These are phyloP conservation scores for Lydus trimaculatus DNA, from an alignment of 2,888 invertebrate genomes.

Conservation along the genomic window DNA sequence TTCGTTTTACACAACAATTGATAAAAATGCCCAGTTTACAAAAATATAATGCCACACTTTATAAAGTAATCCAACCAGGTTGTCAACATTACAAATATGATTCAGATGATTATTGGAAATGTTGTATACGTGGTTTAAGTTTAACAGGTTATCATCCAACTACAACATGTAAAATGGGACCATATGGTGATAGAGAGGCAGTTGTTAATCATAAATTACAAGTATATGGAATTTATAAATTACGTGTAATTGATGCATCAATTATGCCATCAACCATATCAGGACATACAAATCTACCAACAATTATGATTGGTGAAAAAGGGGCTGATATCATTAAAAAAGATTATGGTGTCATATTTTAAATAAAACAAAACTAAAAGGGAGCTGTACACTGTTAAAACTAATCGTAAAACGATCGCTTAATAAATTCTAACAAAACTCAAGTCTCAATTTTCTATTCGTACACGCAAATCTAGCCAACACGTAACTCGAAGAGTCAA, in stretches of 20 bases:
- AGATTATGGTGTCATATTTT: constrained; percentile 48
- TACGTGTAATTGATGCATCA: constrained; percentile 74
- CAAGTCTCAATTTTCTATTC: too few species aligned
- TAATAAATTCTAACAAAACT: too few species aligned
- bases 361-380: too few species aligned
- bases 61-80: constrained; percentile 61
- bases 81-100: constrained; percentile 64
- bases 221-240: constrained; percentile 67
- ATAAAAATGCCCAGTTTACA: constrained; percentile 61
- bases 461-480: too few species aligned
- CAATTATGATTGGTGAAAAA: constrained; percentile 77
- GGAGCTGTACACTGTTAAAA: too few species aligned
- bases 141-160: constrained; percentile 48
- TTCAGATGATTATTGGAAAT: constrained; percentile 76
- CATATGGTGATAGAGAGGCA: not conserved
- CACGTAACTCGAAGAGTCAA: too few species aligned
- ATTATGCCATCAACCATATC: constrained; percentile 70
- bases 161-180: constrained; percentile 64
- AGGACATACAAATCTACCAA: constrained; percentile 73
- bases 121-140: constrained; percentile 62
- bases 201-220: constrained; percentile 66
- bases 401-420: too few species aligned
- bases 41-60: constrained; percentile 58
- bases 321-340: constrained; percentile 71
- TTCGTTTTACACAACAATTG: constrained; percentile 64